phyloP scores from a whole-genome alignment of 2,888 invertebrate species.

The Abscondita cerata region DNA sequence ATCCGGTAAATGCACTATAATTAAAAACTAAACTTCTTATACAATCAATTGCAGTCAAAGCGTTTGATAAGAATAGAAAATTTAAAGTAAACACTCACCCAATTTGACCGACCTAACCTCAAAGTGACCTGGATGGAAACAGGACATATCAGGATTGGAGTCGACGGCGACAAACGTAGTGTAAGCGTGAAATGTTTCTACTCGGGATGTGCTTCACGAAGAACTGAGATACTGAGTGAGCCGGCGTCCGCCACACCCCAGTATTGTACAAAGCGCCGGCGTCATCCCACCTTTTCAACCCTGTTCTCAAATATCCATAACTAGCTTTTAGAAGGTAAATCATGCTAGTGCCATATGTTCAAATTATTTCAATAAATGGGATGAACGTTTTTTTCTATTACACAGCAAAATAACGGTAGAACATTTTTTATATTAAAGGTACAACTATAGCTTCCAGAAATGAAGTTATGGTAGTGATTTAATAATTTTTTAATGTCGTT shows the following conservation, averaged over 20 bases:
- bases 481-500: no score
- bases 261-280: slow-evolving; percentile 53
- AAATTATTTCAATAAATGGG: slow-evolving; percentile 16
- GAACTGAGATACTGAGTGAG: slow-evolving; percentile 54
- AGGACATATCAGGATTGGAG: slow-evolving; percentile 17
- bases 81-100: slow-evolving; percentile 27
- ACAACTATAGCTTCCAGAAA: no score
- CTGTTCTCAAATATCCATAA: slow-evolving; percentile 32
- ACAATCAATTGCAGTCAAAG: neutral
- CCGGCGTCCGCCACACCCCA: slow-evolving; percentile 59
- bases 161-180: slow-evolving; percentile 27
- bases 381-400: neutral
- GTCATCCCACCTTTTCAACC: slow-evolving; percentile 45
- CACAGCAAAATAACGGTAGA: neutral
- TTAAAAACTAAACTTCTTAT: no score
- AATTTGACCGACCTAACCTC: slow-evolving; percentile 32
- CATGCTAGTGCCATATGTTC: slow-evolving; percentile 27
- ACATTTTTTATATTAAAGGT: no score
- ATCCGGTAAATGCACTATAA: neutral
- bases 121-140: slow-evolving; percentile 25
- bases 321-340: slow-evolving; percentile 33
- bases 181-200: slow-evolving; percentile 41
- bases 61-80: neutral
- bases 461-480: no score
- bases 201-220: slow-evolving; percentile 51